These are phyloP conservation scores for Anguilla japonica DNA, from an alignment of 2,113 vertebrate genomes.

Conservation along the genomic window DNA sequence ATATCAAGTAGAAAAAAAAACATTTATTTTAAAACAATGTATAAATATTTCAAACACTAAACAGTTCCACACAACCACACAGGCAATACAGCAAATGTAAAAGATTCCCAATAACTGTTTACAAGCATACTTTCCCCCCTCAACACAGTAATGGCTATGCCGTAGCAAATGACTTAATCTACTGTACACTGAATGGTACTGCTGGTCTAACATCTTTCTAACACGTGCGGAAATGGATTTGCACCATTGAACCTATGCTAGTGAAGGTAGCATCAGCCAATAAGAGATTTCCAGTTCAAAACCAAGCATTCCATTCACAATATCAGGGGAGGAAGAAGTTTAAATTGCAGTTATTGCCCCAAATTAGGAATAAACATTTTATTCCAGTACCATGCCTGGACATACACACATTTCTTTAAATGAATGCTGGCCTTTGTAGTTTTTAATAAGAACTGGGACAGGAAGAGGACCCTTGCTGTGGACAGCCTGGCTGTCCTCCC, in stretches of 20 bases:
- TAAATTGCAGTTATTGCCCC: not conserved
- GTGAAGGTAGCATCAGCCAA: not conserved
- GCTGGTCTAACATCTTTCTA: slow-evolving; percentile 3
- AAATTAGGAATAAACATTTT: not conserved
- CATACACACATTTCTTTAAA: not conserved
- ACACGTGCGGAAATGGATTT: not conserved
- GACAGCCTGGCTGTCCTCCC: not conserved
- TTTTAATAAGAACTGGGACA: not conserved
- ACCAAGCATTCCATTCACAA: not conserved
- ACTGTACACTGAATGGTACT: slow-evolving; percentile 28
- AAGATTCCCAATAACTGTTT: slow-evolving; percentile 50
- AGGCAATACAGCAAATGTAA: slow-evolving; percentile 62
- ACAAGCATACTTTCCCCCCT: slow-evolving; percentile 19
- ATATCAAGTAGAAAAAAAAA: not conserved
- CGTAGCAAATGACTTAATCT: slow-evolving; percentile 19
- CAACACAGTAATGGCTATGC: slow-evolving; percentile 47
- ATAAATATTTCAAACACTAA: slow-evolving; percentile 9
- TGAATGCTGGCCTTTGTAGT: not conserved
- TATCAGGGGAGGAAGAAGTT: not conserved
- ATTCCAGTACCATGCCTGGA: not conserved
- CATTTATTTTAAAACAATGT: slow-evolving; percentile 6
- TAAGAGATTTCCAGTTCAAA: not conserved
- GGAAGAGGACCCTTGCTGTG: not conserved
- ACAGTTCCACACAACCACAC: slow-evolving; percentile 26
- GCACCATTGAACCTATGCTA: not conserved